Evolutionary conservation across 2,797 vertebrate species (phyloP), one percentile per base, ranked within the genome.

Genomic region (Pterois miles): DNA sequence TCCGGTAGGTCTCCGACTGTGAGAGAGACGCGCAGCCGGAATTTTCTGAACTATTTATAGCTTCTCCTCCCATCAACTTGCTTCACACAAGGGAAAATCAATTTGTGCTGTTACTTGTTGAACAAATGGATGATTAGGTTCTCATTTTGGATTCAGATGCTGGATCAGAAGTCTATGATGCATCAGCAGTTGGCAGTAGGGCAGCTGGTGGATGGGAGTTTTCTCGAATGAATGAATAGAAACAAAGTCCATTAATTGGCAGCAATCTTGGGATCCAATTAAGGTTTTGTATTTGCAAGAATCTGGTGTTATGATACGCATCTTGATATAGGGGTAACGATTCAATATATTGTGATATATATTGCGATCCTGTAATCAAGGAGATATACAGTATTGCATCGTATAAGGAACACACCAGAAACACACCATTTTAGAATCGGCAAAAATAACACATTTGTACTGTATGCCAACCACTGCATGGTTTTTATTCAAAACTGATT

Each of bases 11-110:
- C 74, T 84, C 50, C 1, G 34, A 66, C 56, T 83, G 70, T 73
- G 80, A 80, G 80, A 81, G 74, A 78, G 77, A 65, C 71, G 72
- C 31, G 52, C 66, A 74, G 58, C 53, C 56, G 58, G 66, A 83
- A 86, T 72, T 80, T 23, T 54, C 3, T 6, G 9, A 5, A 33
- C 82, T 91, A 88, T 84, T 84, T 93, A 89, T 91, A 86, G 71
- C 76, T 76, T 76, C 36, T 80, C 22, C 50, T 76, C n/a, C 46
- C 2, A 71, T 84, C 40, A 77, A 65, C 57, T 76, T 68, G 54
- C 75, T 85, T 38, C 9, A 46, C 82, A 53, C 18, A 22, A 67
- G 60, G 46, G 59, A 68, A 83, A 75, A 75, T 25, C 13, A 29
- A 62, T 89, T 59, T 68, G 68, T 50, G 60, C 59, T 16, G 62